Conservation (phyloP, 1,140 invertebrate genomes). For the Thereuonema tuberculata region DNA sequence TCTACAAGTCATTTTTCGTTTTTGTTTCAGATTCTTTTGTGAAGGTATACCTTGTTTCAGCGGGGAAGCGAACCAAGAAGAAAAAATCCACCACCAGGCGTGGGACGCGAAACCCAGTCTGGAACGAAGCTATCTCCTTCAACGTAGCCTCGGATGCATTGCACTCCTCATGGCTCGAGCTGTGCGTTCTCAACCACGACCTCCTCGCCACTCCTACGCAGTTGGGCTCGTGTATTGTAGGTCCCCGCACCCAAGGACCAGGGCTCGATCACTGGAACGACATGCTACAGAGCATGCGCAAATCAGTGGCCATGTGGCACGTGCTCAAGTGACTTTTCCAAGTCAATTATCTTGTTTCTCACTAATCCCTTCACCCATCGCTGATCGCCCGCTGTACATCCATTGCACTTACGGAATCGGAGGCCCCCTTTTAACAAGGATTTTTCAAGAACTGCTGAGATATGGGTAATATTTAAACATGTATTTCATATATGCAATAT, state of each 20-base stretch:
- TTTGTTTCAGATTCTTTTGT: conserved; percentile 58
- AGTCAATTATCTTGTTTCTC: no score
- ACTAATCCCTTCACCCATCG: no score
- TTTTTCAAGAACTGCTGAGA: no score
- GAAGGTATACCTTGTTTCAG: conserved; percentile 75
- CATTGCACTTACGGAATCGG: no score
- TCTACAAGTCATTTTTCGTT: neutral
- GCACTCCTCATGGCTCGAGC: conserved; percentile 56
- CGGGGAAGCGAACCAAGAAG: conserved; percentile 76
- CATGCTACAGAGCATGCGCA: conserved; percentile 63
- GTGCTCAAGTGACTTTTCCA: conserved; percentile 34
- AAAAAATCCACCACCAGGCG: conserved; percentile 81
- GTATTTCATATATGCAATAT: no score
- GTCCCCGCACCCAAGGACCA: conserved; percentile 41
- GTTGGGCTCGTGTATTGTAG: conserved; percentile 54
- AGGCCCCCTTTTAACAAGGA: no score
- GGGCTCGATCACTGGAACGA: conserved; percentile 60
- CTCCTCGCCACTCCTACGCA: conserved; percentile 50
- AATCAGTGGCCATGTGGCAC: conserved; percentile 71
- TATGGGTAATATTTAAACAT: no score
- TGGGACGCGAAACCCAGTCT: conserved; percentile 74
- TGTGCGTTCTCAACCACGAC: conserved; percentile 38
- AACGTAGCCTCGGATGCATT: conserved; percentile 57
- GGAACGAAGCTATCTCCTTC: conserved; percentile 87
- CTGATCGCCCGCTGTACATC: no score